Base-by-base conservation (phyloP, 2,797 vertebrate genomes). In the Sebastes cheni region DNA sequence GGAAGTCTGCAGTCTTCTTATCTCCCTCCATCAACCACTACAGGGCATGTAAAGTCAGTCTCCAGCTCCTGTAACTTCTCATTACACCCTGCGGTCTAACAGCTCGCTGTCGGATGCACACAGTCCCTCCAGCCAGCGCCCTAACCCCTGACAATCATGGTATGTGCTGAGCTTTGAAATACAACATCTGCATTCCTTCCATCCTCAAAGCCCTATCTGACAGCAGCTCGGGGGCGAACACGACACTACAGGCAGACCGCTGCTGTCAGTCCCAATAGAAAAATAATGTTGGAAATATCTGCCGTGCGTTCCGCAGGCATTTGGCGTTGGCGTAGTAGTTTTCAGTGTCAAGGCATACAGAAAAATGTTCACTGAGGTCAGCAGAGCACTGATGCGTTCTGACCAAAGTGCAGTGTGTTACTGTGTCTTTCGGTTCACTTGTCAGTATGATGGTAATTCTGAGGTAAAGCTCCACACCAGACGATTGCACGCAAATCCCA, bases 131-230 rank as follows among this genome's bases (percentile, higher is more conserved):
- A 74, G 80, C 71, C 56, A 54, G 80, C 42, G 1, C 54, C 59
- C 58, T 65, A 67, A 75, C 79, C 81, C 62, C 71, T 32, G 64
- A 77, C 27, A n/a, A 16, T 72, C 76, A 30, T 52, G 67, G 72
- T 77, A n/a, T 61, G 77, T n/a, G 30, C 70, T 71, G 79, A 46
- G 70, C 75, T 77, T 46, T 72, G 50, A 72, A 86, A 75, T 55
- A 75, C 72, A 75, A 70, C 85, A 84, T 86, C 80, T 81, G 61
- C 88, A 86, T 88, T 90, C 80, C 68, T 88, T 90, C 86, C 84
- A 69, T 85, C 86, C 77, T 82, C 75, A 59, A 30, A 72, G 65
- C 71, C 72, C 22, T 56, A 2, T 64, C 60, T 67, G 77, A 65
- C 72, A 80, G 79, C 72, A 50, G 75, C 75, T 65, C 77, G 22